Conservation (phyloP, 2,113 vertebrate species). For the Gymnogyps californianus region DNA sequence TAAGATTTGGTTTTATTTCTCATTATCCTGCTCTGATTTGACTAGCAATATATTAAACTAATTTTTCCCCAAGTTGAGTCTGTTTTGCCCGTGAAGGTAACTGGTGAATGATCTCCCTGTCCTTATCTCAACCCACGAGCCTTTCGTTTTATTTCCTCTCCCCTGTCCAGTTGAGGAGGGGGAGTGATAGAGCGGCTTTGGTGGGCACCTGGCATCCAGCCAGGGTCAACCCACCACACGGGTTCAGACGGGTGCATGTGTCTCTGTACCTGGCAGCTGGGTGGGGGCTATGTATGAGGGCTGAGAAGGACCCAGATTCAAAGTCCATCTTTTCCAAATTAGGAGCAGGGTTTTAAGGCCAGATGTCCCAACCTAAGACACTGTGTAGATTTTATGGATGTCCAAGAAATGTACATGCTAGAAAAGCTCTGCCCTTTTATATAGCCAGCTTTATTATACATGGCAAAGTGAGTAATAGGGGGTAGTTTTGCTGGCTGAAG, state of each 20-base stretch:
- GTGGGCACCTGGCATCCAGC: too few relatives aligned
- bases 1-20: too few relatives aligned
- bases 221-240: too few relatives aligned
- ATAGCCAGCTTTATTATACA: not conserved
- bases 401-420: not conserved
- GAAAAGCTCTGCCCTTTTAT: not conserved
- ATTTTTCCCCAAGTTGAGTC: too few relatives aligned
- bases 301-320: not conserved
- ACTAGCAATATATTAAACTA: too few relatives aligned
- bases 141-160: too few relatives aligned
- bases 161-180: too few relatives aligned
- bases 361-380: not conserved
- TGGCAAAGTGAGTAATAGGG: accelerated
- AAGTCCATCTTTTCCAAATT: not conserved
- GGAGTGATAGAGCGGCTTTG: too few relatives aligned
- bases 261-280: not conserved
- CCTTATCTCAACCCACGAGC: too few relatives aligned
- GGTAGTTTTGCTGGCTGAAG: not conserved
- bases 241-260: accelerated
- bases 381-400: not conserved
- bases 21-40: too few relatives aligned
- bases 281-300: not conserved
- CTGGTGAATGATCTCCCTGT: too few relatives aligned
- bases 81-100: too few relatives aligned
- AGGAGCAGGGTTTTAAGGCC: not conserved